Percentiles rank a stretch among this genome's conserved stretches.
Conservation (phyloP, 2,113 vertebrate genomes). For the Craseonycteris thonglongyai region DNA sequence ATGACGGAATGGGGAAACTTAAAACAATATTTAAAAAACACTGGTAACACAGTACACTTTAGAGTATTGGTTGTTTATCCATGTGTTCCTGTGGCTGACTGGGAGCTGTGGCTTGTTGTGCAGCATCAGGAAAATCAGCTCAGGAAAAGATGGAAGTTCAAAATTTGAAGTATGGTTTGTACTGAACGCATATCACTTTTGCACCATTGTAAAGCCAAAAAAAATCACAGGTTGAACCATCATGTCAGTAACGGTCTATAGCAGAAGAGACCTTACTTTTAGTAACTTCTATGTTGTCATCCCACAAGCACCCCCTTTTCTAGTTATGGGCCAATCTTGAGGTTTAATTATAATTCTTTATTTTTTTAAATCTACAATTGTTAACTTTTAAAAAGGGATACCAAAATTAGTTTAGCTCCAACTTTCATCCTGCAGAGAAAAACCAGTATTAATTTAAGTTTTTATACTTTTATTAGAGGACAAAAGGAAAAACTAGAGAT, state of each 20-base stretch:
- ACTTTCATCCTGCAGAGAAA: slow-evolving; percentile 9
- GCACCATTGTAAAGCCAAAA: not conserved
- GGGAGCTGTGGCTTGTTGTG: not conserved
- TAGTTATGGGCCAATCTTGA: not conserved
- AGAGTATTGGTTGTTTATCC: not conserved
- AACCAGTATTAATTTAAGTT: not conserved
- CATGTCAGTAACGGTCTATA: not conserved
- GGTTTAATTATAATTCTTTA: slow-evolving; percentile 1
- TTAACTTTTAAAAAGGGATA: not conserved
- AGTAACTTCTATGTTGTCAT: not conserved
- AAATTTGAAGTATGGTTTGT: not conserved
- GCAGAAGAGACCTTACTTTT: not conserved
- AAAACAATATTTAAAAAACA: not conserved
- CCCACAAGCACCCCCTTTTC: not conserved
- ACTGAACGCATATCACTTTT: not conserved
- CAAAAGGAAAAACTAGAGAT: not conserved
- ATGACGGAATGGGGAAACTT: not conserved
- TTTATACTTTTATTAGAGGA: not conserved
- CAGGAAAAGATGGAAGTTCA: not conserved
- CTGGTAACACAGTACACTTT: not conserved
- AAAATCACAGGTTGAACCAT: not conserved
- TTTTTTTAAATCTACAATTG: not conserved
- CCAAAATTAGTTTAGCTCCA: slow-evolving; percentile 16
- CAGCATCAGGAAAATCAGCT: not conserved
- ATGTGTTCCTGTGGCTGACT: not conserved